Conservation (phyloP, 2,888 invertebrate genomes). For the Drosophila austrosaltans region DNA sequence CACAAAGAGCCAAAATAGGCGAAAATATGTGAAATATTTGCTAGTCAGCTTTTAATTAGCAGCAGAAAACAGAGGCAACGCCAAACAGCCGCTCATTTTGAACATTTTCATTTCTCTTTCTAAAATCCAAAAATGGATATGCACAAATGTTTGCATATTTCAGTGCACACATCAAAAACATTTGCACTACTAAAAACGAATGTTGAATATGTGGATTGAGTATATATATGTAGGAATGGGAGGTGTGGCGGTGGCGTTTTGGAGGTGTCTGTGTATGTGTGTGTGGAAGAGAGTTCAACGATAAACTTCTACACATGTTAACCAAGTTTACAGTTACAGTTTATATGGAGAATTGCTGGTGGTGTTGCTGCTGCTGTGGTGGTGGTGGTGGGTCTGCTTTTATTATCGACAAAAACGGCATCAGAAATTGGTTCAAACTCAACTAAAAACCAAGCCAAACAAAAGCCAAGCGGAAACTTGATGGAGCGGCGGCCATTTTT, state of each 20-base stretch:
- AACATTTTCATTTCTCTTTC: background rate
- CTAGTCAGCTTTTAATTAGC: conserved; percentile 65
- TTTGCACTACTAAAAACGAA: conserved; percentile 49
- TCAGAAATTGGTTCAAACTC: conserved; percentile 58
- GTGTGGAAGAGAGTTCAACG: conserved; percentile 32
- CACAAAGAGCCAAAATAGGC: conserved; percentile 33
- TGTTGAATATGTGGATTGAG: background rate
- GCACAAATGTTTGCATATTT: conserved; percentile 75
- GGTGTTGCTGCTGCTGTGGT: background rate
- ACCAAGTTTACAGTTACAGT: conserved; percentile 63
- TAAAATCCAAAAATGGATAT: conserved; percentile 55
- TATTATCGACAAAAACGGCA: conserved; percentile 48
- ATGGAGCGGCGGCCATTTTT: conserved; percentile 74
- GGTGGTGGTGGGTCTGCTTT: conserved; percentile 8
- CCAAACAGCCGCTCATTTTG: conserved; percentile 21
- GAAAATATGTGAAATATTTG: conserved; percentile 44
- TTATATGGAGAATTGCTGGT: conserved; percentile 12
- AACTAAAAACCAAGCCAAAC: conserved; percentile 61
- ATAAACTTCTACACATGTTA: conserved; percentile 77
- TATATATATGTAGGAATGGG: background rate
- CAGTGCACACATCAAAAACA: conserved; percentile 69
- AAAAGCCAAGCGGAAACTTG: conserved; percentile 74
- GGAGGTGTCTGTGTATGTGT: background rate
- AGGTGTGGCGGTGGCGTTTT: background rate
- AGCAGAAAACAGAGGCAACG: conserved; percentile 47